A percentile compares a stretch with the other conserved stretches of the same genome.
Conservation (phyloP, 37 sponge, comb jelly and placozoan species). For the Hormiphora californensis region DNA sequence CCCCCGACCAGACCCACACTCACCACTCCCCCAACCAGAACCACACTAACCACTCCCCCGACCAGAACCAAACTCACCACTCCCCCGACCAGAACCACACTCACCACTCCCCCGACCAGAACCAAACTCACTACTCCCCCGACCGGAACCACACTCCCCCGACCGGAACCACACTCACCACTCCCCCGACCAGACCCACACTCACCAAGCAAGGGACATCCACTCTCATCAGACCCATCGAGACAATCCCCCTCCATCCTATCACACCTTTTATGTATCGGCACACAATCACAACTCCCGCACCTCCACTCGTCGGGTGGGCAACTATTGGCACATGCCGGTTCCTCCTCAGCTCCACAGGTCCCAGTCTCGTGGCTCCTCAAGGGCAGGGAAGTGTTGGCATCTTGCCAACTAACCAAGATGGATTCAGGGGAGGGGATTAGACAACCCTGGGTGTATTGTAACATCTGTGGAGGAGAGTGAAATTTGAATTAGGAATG, state of each 20-base stretch:
- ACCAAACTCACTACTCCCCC: neutral
- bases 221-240: conserved; percentile 2
- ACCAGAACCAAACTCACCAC: neutral
- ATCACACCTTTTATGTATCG: neutral
- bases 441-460: neutral
- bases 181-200: neutral
- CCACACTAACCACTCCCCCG: neutral
- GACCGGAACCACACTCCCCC: neutral
- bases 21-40: neutral
- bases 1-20: neutral
- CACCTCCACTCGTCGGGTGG: conserved; percentile 44
- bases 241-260: neutral
- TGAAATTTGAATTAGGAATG: too few species aligned
- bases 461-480: neutral
- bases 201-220: conserved; percentile 25
- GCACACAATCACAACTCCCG: conserved; percentile 23
- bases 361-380: too few species aligned
- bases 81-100: neutral
- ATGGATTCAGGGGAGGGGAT: neutral
- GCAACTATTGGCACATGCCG: neutral
- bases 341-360: too few species aligned
- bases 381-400: too few species aligned
- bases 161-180: neutral
- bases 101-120: neutral
- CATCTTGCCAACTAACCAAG: neutral